These are phyloP conservation scores for Periphyllus acericola DNA, from an alignment of 2,888 invertebrate species.

Conservation along the genomic window DNA sequence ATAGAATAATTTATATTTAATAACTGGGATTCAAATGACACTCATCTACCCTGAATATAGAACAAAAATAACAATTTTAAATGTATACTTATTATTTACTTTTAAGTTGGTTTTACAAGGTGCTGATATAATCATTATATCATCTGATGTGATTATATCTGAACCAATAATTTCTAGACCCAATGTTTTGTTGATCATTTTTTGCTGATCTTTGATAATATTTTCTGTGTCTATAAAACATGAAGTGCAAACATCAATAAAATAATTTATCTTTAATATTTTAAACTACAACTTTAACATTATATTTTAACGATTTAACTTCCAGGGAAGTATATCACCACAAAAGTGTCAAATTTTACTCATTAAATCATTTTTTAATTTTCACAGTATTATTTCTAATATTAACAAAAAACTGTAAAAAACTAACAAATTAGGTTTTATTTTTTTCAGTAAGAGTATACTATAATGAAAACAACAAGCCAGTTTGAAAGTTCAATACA, in stretches of 20 bases:
- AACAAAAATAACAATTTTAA: not conserved
- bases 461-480: too few species aligned
- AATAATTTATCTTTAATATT: not conserved
- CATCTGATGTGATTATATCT: constrained; percentile 50
- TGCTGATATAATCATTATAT: constrained; percentile 37
- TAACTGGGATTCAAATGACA: not conserved
- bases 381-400: too few species aligned
- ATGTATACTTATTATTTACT: constrained; percentile 62
- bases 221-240: constrained; percentile 33
- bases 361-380: too few species aligned
- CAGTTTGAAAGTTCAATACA: too few species aligned
- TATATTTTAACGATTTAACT: too few species aligned
- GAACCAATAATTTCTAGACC: constrained; percentile 55
- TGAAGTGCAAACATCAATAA: not conserved
- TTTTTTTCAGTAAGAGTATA: too few species aligned
- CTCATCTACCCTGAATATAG: not conserved
- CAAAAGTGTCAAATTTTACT: too few species aligned
- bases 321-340: too few species aligned
- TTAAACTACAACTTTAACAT: too few species aligned
- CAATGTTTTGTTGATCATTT: constrained; percentile 50
- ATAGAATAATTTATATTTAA: not conserved
- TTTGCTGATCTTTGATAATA: constrained; percentile 46
- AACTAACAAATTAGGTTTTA: too few species aligned
- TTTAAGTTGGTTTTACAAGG: constrained; percentile 44
- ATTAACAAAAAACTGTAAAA: too few species aligned